A percentile compares a stretch with the other conserved stretches of the same genome.
phyloP scores from a whole-genome alignment of 1,140 invertebrate genomes.

The Araneus ventricosus region DNA sequence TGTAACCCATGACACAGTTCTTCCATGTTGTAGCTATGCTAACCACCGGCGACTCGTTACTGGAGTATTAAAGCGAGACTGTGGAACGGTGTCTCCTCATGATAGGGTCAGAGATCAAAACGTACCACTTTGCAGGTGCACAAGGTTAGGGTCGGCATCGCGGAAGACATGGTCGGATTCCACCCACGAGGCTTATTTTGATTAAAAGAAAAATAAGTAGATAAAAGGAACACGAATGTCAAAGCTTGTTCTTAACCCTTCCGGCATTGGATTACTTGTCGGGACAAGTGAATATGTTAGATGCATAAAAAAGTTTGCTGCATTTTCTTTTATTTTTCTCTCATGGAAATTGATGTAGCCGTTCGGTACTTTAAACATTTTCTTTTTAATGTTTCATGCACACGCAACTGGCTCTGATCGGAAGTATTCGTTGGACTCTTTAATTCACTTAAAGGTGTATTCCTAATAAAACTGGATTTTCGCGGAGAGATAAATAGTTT shows the following conservation, averaged over 20 bases:
- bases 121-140: slow-evolving; percentile 47
- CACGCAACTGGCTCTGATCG: no score
- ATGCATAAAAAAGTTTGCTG: not conserved
- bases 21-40: not conserved
- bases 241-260: not conserved
- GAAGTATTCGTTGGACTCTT: no score
- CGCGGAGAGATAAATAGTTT: no score
- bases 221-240: slow-evolving; percentile 32
- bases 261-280: not conserved
- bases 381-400: no score
- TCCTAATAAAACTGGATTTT: no score
- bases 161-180: slow-evolving; percentile 30
- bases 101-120: slow-evolving; percentile 43
- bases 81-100: slow-evolving; percentile 28
- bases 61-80: not conserved
- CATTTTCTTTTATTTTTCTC: no score
- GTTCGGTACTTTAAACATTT: no score
- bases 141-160: slow-evolving; percentile 54
- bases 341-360: no score
- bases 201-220: slow-evolving; percentile 44
- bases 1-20: slow-evolving; percentile 30
- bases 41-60: not conserved
- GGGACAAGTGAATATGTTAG: not conserved
- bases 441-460: no score
- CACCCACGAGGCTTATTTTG: slow-evolving; percentile 55